Conservation (phyloP, 2,113 vertebrate species). For the Uropsilus gracilis region DNA sequence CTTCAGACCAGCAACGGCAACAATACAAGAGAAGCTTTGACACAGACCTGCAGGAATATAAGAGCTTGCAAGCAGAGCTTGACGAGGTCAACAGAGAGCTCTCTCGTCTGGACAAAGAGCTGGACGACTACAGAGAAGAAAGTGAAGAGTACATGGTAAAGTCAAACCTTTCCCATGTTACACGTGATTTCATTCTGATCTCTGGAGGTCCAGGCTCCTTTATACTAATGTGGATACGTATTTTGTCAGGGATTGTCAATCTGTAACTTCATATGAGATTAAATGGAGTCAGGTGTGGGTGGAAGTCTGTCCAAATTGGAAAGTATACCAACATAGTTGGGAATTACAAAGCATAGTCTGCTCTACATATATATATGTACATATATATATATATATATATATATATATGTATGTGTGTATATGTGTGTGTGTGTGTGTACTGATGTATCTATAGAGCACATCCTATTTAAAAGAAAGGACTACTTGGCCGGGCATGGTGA, state of each 20-base stretch:
- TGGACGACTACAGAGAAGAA: conserved; percentile 85
- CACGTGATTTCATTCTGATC: not conserved
- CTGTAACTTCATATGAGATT: not conserved
- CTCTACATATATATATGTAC: too few species aligned
- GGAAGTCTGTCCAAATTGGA: conserved; percentile 29
- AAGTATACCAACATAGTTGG: not conserved
- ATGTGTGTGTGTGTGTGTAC: too few species aligned
- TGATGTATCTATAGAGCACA: too few species aligned
- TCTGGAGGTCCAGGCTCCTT: not conserved
- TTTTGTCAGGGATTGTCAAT: conserved; percentile 10
- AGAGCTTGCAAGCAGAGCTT: conserved; percentile 87
- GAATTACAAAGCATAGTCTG: not conserved
- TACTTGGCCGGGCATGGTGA: too few species aligned
- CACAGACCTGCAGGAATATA: conserved; percentile 88
- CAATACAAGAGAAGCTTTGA: conserved; percentile 90
- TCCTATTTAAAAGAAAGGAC: too few species aligned
- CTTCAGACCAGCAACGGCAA: conserved; percentile 85
- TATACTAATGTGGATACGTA: not conserved
- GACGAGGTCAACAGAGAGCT: conserved; percentile 88
- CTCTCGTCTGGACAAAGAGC: conserved; percentile 83
- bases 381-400: too few species aligned
- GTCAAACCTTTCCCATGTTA: not conserved
- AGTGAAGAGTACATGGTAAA: conserved; percentile 89
- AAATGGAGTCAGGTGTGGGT: not conserved
- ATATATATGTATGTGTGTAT: too few species aligned